Evolutionary conservation across 2,113 vertebrate species (phyloP).

Genomic region (Centrocercus urophasianus): DNA sequence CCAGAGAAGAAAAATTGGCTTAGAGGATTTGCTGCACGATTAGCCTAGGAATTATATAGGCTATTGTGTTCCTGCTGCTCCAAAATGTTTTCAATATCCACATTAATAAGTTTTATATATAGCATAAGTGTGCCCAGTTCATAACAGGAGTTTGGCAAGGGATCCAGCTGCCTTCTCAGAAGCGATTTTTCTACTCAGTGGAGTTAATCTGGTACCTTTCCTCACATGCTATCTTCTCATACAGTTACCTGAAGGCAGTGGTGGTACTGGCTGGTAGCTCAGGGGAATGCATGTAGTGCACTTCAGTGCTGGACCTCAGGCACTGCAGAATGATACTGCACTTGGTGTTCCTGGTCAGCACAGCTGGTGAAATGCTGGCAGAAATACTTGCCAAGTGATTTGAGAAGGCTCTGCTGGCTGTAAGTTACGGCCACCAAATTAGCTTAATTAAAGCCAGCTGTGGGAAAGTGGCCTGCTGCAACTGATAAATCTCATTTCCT

Average conservation of each 20-base stretch:
- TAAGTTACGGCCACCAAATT: slow-evolving; percentile 17
- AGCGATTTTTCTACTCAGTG: not conserved
- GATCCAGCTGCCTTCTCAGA: not conserved
- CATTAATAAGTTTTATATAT: not conserved
- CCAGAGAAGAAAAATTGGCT: not conserved
- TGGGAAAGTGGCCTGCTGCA: slow-evolving; percentile 18
- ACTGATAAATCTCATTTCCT: slow-evolving; percentile 45
- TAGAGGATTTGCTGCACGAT: not conserved
- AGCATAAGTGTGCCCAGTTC: not conserved
- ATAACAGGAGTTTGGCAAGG: not conserved
- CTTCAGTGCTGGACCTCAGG: not conserved
- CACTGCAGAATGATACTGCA: not conserved
- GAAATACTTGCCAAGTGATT: not conserved
- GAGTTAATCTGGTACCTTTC: not conserved
- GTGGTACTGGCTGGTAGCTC: not conserved
- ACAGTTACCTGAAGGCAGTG: not conserved
- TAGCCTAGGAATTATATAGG: not conserved
- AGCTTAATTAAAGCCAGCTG: slow-evolving; percentile 50
- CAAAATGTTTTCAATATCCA: not conserved
- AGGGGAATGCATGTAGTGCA: not conserved
- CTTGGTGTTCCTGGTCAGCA: not conserved
- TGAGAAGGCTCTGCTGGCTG: slow-evolving; percentile 4
- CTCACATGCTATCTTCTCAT: not conserved
- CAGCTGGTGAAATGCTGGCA: slow-evolving; percentile 30
- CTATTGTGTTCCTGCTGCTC: not conserved